Conservation (phyloP, 53 echinoderm and acorn worm species). For the Holothuria leucospilota region DNA sequence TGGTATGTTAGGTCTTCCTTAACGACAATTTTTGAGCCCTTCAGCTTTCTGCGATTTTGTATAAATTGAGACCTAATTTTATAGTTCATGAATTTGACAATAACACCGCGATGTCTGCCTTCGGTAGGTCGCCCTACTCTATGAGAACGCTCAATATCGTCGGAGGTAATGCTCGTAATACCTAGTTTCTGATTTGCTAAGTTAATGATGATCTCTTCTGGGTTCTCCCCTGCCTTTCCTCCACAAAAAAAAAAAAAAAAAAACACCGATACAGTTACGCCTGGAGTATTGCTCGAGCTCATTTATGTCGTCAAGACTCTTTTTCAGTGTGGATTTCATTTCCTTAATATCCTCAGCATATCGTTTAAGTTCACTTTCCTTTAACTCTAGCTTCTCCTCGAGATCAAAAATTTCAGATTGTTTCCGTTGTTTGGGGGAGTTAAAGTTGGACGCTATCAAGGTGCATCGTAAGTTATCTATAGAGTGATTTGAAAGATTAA, state of each 20-base stretch:
- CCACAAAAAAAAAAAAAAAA: too few species aligned
- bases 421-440: too few species aligned
- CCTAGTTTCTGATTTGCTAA: too few species aligned
- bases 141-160: too few species aligned
- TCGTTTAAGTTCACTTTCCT: not conserved
- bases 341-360: not conserved
- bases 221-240: not conserved
- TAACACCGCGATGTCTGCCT: not conserved
- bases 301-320: not conserved
- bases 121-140: not conserved
- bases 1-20: not conserved
- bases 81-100: not conserved
- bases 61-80: too few species aligned
- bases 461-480: too few species aligned
- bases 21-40: not conserved
- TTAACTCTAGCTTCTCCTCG: not conserved
- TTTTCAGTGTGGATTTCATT: not conserved
- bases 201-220: slow-evolving; percentile 8
- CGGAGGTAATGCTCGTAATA: not conserved
- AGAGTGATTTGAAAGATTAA: too few species aligned
- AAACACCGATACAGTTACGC: not conserved
- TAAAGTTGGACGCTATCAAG: too few species aligned
- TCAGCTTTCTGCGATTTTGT: not conserved
- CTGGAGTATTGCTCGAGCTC: too few species aligned
- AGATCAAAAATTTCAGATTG: not conserved